Conservation (phyloP, 2,888 invertebrate genomes). For the Chrysomela aeneicollis region DNA sequence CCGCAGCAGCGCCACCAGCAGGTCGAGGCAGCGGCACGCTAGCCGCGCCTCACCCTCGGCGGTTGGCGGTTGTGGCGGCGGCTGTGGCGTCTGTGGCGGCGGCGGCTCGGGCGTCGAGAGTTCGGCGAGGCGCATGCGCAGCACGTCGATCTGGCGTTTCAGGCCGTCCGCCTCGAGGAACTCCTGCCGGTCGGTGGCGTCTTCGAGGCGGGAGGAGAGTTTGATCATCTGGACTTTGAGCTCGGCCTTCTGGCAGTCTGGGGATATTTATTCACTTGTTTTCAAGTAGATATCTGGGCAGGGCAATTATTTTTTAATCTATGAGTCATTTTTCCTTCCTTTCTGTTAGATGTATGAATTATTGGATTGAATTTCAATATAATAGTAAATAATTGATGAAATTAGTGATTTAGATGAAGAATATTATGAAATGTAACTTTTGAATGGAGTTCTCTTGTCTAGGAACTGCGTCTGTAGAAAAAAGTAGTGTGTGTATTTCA, state of each 20-base stretch:
- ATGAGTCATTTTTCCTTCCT: too few species aligned
- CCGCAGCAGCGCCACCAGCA: constrained; percentile 43
- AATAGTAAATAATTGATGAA: too few species aligned
- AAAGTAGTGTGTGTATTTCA: too few species aligned
- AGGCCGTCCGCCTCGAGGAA: constrained; percentile 44
- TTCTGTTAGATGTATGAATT: too few species aligned
- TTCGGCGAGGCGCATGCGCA: constrained; percentile 42
- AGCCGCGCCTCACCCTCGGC: constrained; percentile 44
- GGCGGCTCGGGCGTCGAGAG: constrained; percentile 25
- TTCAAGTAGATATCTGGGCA: too few species aligned
- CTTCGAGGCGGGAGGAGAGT: constrained; percentile 45
- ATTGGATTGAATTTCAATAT: too few species aligned
- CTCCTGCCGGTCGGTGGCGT: constrained; percentile 46
- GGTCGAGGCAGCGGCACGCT: constrained; percentile 45
- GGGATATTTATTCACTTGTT: too few species aligned
- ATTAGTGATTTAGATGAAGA: too few species aligned
- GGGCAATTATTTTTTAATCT: too few species aligned
- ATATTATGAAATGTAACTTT: too few species aligned
- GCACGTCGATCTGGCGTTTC: constrained; percentile 40
- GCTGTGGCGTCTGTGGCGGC: not conserved
- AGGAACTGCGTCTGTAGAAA: too few species aligned
- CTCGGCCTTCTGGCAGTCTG: constrained; percentile 44
- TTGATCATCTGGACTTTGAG: constrained; percentile 48
- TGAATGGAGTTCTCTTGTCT: too few species aligned
- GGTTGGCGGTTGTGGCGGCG: not conserved